phyloP scores from a whole-genome alignment of 2,888 invertebrate species.

The Papilio elwesi region DNA sequence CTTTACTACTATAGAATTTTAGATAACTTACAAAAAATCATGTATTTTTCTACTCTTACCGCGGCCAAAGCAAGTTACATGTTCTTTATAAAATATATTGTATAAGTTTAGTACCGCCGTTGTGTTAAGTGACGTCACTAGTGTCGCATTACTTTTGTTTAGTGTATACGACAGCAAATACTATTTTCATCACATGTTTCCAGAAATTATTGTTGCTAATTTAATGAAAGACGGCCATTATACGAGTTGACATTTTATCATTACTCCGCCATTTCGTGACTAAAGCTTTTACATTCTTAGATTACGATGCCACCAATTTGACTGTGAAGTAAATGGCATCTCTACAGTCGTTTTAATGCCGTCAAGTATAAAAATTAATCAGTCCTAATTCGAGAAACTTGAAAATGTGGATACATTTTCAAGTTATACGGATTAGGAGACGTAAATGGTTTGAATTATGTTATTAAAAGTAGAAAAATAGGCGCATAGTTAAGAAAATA shows the following conservation, averaged over 20 bases:
- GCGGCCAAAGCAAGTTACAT: constrained; percentile 29
- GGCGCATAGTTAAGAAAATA: too few relatives aligned
- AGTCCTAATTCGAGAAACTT: too few relatives aligned
- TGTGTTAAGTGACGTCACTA: not conserved
- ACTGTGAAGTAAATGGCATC: too few relatives aligned
- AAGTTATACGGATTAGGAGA: not conserved
- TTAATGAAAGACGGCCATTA: not conserved
- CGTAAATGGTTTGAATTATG: too few relatives aligned
- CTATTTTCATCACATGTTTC: not conserved
- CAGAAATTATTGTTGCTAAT: not conserved
- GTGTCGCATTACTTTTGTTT: not conserved
- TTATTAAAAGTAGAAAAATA: too few relatives aligned
- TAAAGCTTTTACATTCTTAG: too few relatives aligned
- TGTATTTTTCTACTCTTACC: constrained; percentile 23
- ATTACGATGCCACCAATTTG: too few relatives aligned
- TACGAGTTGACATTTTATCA: too few relatives aligned
- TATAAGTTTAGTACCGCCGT: not conserved
- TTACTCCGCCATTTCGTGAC: too few relatives aligned
- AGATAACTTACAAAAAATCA: constrained; percentile 4
- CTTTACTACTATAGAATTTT: constrained; percentile 4
- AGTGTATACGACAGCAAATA: not conserved
- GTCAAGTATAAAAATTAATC: too few relatives aligned
- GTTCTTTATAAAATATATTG: not conserved
- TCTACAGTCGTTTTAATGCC: too few relatives aligned
- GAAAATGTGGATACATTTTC: too few relatives aligned